Base-by-base conservation (phyloP, 2,113 vertebrate genomes). In the Cololabis saira region DNA sequence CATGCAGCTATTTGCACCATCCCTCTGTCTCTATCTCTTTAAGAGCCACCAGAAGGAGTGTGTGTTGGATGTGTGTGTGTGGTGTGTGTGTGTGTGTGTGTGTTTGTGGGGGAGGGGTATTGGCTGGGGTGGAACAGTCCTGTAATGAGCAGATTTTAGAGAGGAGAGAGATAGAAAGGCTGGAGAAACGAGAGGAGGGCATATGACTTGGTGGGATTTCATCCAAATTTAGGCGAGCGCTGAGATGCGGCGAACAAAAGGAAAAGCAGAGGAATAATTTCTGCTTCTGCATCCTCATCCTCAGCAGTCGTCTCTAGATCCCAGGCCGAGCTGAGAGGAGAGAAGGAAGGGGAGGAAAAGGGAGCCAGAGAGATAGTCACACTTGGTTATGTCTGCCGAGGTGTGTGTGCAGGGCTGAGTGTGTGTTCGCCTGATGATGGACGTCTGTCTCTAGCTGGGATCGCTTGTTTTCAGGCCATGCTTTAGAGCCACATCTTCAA, bases 61-160 rank as follows among this genome's bases (percentile, higher is more conserved):
- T 84, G 85, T 83, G 89, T 78, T 37, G 5, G 33, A 24, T 14
- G 76, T 47, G 67, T 71, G 70, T 62, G 80, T 59, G 69, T 50
- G 78, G 78, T 59, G 67, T 47, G 78, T 80, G 91, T 73, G 67
- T 47, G 78, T 80, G 91, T 73, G 81, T 62, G 81, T 71, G 86
- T 77, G 82, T 52, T 42, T 76, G 87, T 90, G 84, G 92, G 92
- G 92, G 92, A 92, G 91, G 92, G 92, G 91, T 92, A 89, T 85
- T 77, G 91, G 89, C 76, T 88, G 89, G 90, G 91, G 87, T 92
- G 91, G 91, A 93, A 91, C 91, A 90, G 92, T 93, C 91, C 91
- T 91, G 91, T 91, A 92, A 92, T 92, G 92, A 93, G 91, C 91
- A 88, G 88, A 89, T 92, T 90, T 90, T 83, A 90, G 80, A 89